Evolutionary conservation across 35 echinoderm and acorn worm genomes (phyloP).

Genomic region (Heliocidaris tuberculata): DNA sequence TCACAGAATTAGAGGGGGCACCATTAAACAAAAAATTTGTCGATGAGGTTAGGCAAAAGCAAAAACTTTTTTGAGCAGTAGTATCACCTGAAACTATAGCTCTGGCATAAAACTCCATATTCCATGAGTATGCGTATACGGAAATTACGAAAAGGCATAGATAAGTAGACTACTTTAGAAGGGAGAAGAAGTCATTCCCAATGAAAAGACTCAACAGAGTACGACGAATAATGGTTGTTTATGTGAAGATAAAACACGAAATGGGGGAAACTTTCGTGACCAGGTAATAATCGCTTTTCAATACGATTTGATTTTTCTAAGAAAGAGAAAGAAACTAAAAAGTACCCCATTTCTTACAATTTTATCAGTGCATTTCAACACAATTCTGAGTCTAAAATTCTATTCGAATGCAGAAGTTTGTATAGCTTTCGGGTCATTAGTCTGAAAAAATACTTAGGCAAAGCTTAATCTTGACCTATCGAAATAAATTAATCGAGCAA

Average conservation of each 20-base stretch:
- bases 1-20: too few species aligned
- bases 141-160: neutral
- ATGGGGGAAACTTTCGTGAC: neutral
- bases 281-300: neutral
- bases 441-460: too few species aligned
- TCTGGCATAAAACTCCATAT: too few species aligned
- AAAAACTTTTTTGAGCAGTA: neutral
- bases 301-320: neutral
- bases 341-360: too few species aligned
- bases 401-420: too few species aligned
- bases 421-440: too few species aligned
- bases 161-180: neutral
- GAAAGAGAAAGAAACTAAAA: neutral
- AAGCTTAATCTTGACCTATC: too few species aligned
- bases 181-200: neutral
- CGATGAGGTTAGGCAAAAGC: neutral
- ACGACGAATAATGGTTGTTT: neutral
- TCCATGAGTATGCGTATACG: too few species aligned
- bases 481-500: neutral
- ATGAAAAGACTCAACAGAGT: neutral
- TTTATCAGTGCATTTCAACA: too few species aligned
- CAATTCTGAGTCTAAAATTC: too few species aligned
- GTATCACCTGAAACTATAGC: too few species aligned
- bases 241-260: neutral
- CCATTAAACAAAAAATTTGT: neutral